These are phyloP conservation scores for Crotalus helleri DNA, from an alignment of 2,113 vertebrate species.

Conservation along the genomic window DNA sequence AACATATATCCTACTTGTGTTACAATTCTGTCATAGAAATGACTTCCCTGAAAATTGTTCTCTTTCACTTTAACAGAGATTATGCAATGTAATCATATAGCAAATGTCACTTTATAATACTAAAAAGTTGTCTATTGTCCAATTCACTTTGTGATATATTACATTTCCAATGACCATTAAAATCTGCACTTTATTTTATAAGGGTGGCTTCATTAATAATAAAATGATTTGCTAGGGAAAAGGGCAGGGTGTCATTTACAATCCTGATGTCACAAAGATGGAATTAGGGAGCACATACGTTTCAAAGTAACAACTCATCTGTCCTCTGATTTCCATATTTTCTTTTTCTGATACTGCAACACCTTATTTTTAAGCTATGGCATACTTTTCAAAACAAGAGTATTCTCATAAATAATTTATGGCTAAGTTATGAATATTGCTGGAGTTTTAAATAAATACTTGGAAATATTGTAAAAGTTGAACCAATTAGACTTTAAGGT, in stretches of 20 bases:
- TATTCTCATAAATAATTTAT: conserved; percentile 44
- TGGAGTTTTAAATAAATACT: conserved; percentile 31
- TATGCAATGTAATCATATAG: background rate
- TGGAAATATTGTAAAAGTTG: background rate
- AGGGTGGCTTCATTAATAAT: background rate
- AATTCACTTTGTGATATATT: background rate
- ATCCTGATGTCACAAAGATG: conserved; percentile 38
- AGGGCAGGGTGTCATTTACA: conserved; percentile 44
- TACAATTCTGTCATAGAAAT: background rate
- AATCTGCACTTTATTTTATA: background rate
- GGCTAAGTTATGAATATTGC: conserved; percentile 35
- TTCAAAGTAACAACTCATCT: conserved; percentile 57
- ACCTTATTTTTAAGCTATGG: conserved; percentile 63
- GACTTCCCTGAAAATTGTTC: background rate
- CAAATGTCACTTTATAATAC: background rate
- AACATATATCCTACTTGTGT: background rate
- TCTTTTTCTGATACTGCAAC: conserved; percentile 18
- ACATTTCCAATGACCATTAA: background rate
- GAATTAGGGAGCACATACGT: conserved; percentile 38
- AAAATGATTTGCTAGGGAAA: conserved; percentile 36
- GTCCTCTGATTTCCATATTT: conserved; percentile 59
- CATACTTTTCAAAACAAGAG: conserved; percentile 51
- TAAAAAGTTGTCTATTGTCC: background rate
- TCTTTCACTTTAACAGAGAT: background rate
- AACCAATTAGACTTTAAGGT: conserved; percentile 28